Conservation (phyloP, 2,888 invertebrate genomes). For the Stegophylla sp. region DNA sequence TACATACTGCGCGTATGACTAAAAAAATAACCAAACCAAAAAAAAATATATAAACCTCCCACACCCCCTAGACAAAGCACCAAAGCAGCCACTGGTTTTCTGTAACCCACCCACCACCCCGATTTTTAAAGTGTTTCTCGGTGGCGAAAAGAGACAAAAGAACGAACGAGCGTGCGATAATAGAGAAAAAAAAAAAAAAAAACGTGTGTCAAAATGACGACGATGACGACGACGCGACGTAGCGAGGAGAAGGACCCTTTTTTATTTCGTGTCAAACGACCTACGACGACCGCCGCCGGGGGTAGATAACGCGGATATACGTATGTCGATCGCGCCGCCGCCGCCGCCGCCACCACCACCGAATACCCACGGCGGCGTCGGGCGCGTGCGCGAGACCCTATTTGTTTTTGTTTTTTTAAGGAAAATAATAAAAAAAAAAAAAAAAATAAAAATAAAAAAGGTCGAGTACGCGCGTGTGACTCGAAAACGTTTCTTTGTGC, state of each 20-base stretch:
- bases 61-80: no score
- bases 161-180: no score
- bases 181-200: neutral
- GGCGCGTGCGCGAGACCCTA: constrained; percentile 29
- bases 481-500: neutral
- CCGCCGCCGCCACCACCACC: no score
- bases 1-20: no score
- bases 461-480: neutral
- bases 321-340: neutral
- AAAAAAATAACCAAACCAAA: no score
- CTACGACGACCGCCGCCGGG: neutral
- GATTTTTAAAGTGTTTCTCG: no score
- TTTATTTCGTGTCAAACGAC: neutral
- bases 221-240: neutral
- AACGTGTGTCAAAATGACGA: neutral
- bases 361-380: neutral
- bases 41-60: no score
- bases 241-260: constrained; percentile 6
- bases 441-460: no score
- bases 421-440: no score
- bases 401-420: neutral
- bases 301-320: neutral
- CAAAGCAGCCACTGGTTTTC: no score
- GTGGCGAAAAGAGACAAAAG: no score
- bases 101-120: no score